phyloP scores from a whole-genome alignment of 2,113 vertebrate species.

The Phrynosoma blainvillii region DNA sequence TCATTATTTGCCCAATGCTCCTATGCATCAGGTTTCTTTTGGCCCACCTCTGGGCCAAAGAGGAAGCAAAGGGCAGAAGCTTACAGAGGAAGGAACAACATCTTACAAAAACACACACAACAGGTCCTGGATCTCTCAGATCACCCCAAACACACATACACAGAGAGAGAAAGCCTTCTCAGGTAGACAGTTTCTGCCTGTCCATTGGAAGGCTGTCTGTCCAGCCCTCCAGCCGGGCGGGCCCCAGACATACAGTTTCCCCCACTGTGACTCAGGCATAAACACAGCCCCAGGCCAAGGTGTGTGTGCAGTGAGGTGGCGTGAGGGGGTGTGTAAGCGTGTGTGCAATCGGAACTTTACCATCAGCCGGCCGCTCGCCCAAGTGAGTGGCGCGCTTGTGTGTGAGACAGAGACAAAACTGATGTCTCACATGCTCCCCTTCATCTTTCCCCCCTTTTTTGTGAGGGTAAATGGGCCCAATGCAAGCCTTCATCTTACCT shows the following conservation, averaged over 20 bases:
- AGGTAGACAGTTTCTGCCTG: slow-evolving; percentile 19
- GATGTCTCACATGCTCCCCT: slow-evolving; percentile 3
- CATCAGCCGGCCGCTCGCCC: slow-evolving; percentile 16
- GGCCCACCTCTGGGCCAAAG: too few relatives aligned
- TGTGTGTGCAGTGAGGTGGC: slow-evolving; percentile 31
- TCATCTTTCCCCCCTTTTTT: neutral
- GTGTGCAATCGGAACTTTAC: slow-evolving; percentile 32
- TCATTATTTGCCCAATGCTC: neutral
- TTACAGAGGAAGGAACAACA: neutral
- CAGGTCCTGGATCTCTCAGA: neutral
- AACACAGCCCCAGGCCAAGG: slow-evolving; percentile 43
- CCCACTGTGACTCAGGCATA: slow-evolving; percentile 41
- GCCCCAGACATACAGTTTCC: slow-evolving; percentile 38
- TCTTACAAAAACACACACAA: neutral
- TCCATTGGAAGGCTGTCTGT: slow-evolving; percentile 29
- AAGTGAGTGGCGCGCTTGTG: neutral
- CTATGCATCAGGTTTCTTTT: neutral
- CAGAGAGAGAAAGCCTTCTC: neutral
- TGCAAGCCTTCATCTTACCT: neutral
- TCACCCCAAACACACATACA: neutral
- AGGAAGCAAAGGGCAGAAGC: neutral
- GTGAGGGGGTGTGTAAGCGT: slow-evolving; percentile 31
- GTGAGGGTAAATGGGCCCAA: too few relatives aligned
- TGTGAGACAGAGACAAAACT: slow-evolving; percentile 6
- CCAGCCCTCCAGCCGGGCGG: slow-evolving; percentile 28